Evolutionary conservation across 2,797 vertebrate species (phyloP), one percentile per base, ranked within the genome.

Genomic region (Menidia menidia): DNA sequence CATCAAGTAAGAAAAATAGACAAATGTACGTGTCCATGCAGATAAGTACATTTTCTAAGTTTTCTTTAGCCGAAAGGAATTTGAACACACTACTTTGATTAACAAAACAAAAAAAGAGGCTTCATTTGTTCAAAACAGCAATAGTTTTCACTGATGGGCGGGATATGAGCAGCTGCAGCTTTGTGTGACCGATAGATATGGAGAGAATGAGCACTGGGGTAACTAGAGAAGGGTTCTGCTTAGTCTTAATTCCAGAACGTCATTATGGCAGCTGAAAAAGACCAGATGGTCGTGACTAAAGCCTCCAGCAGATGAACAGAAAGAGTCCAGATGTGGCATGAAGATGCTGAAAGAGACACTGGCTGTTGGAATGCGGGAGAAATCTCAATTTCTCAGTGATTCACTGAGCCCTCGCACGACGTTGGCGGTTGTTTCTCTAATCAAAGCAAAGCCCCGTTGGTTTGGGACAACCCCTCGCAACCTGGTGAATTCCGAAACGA

Each of bases 261-360:
- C 73, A 64, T 56, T 18, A 60, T 62, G 71, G 81, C 81, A 60
- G 74, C 64, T 73, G 82, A 75, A 79, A 58, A 64, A 68, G 70
- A 78, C 66, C 87, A 92, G 90, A 88, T 92, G 88, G 81, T 54
- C 54, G 31, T 15, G 71, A 78, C 74, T 82, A 71, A 74, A 83
- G 60, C 58, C 63, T 66, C 56, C 59, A 31, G 57, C 52, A 51
- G 45, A 45, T 12, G 7, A 1, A 32, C 39, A 43, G 57, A 25
- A 25, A 51, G 32, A 51, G 67, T 55, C 19, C 80, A 85, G 79
- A 80, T 84, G 81, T 82, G 64, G 39, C n/a, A 66, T 2, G 43
- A 33, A 70, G 58, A 62, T 47, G 33, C 41, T 67, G 42, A 50
- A 48, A 68, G 42, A 73, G 55, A 73, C 32, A 52, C 9, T 31